A percentile compares a stretch with the other conserved stretches of the same genome.
phyloP scores from a whole-genome alignment of 2,113 vertebrate species.

The Heliornis fulica region DNA sequence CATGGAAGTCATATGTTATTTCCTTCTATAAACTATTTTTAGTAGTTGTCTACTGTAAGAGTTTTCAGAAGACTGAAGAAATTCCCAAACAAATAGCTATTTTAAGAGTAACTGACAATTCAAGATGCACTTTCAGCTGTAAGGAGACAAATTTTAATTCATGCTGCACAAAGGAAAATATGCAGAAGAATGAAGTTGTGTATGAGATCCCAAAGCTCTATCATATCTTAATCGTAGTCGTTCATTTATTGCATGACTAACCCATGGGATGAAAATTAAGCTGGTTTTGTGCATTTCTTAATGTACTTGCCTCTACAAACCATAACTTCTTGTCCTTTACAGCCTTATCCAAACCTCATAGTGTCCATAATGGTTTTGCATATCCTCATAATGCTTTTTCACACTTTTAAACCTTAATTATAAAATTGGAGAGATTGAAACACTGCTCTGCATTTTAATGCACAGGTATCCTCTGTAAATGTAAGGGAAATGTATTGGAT shows the following conservation, averaged over 20 bases:
- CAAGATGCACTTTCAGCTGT: neutral
- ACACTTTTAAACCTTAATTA: neutral
- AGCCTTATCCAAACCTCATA: neutral
- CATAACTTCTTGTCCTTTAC: neutral
- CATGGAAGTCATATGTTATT: neutral
- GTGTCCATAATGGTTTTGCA: neutral
- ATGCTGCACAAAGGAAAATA: neutral
- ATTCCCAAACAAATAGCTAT: neutral
- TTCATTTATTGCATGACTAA: neutral
- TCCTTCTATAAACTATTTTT: neutral
- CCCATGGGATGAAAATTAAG: neutral
- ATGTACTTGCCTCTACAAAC: neutral
- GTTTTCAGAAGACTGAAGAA: neutral
- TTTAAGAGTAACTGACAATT: neutral
- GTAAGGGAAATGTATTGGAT: neutral
- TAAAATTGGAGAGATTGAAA: neutral
- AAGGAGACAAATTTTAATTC: conserved; percentile 4
- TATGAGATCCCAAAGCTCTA: neutral
- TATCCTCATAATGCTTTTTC: neutral
- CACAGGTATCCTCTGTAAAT: neutral
- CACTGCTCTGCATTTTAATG: neutral
- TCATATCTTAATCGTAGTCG: neutral
- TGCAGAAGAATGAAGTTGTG: neutral
- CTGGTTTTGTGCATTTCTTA: neutral
- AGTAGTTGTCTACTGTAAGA: neutral